phyloP scores from a whole-genome alignment of 2,113 vertebrate genomes.

The Cygnus buccinator region DNA sequence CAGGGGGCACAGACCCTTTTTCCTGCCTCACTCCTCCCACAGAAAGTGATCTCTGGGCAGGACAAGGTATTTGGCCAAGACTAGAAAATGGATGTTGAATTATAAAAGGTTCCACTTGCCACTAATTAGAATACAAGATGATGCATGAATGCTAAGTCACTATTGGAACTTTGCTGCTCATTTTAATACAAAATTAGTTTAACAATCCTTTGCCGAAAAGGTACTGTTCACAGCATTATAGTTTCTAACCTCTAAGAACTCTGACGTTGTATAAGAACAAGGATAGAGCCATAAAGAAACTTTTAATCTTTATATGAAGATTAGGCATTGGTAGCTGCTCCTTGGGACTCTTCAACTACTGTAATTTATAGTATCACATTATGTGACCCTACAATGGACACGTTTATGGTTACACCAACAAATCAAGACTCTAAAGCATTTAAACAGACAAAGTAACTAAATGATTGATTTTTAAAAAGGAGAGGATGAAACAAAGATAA shows the following conservation, averaged over 20 bases:
- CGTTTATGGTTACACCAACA: background rate
- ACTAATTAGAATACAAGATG: background rate
- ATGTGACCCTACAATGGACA: background rate
- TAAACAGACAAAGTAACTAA: background rate
- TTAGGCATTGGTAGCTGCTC: background rate
- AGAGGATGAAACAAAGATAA: conserved; percentile 11
- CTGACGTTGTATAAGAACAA: background rate
- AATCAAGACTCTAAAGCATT: background rate
- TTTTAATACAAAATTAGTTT: background rate
- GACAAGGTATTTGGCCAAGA: background rate
- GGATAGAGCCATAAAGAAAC: background rate
- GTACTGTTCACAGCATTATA: background rate
- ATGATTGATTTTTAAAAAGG: background rate
- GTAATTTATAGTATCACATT: background rate
- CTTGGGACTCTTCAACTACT: background rate
- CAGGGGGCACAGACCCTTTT: background rate
- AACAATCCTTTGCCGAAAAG: background rate
- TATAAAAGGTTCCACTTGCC: background rate
- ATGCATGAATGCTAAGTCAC: background rate
- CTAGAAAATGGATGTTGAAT: background rate
- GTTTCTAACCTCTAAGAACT: background rate
- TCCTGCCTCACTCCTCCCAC: background rate
- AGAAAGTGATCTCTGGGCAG: background rate
- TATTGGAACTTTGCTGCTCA: background rate
- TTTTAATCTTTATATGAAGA: background rate